A percentile compares a stretch with the other conserved stretches of the same genome.
phyloP scores from a whole-genome alignment of 2,888 invertebrate species.

The Drosophila nigritarsus region DNA sequence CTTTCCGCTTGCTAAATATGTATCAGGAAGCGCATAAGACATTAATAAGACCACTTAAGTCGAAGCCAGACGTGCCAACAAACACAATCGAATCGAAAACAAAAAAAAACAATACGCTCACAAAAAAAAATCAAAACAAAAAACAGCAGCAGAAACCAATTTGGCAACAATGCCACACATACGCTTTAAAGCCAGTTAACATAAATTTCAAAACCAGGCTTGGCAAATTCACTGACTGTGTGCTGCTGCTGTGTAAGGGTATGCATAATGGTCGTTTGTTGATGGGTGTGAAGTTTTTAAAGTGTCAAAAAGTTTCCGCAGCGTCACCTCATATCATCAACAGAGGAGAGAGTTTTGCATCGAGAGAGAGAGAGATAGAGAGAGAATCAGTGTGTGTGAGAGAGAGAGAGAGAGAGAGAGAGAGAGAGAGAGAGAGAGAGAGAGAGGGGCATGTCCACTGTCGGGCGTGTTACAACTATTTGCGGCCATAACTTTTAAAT shows the following conservation, averaged over 20 bases:
- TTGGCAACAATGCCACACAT: slow-evolving; percentile 16
- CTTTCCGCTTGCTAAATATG: slow-evolving; percentile 23
- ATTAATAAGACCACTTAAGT: slow-evolving; percentile 29
- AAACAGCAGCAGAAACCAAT: neutral
- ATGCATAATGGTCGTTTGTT: slow-evolving; percentile 19
- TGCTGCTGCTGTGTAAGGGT: neutral
- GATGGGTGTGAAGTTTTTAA: slow-evolving; percentile 55
- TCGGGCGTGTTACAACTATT: slow-evolving; percentile 52
- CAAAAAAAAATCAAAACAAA: neutral
- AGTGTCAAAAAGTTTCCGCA: slow-evolving; percentile 69
- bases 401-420: neutral
- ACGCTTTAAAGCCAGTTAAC: slow-evolving; percentile 67
- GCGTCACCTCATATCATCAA: slow-evolving; percentile 64
- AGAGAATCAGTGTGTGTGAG: neutral
- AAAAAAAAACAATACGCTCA: neutral
- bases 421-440: neutral
- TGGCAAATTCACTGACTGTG: slow-evolving; percentile 35
- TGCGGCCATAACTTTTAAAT: slow-evolving; percentile 68
- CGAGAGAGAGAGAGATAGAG: neutral
- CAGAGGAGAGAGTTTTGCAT: slow-evolving; percentile 33
- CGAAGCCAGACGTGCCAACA: slow-evolving; percentile 3
- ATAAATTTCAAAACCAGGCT: slow-evolving; percentile 61
- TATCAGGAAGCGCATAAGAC: slow-evolving; percentile 39
- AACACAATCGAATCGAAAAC: neutral
- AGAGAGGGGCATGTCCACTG: neutral